Conservation (phyloP, 92 coral and sea anemone species). For the Chrysogorgia sp. region DNA sequence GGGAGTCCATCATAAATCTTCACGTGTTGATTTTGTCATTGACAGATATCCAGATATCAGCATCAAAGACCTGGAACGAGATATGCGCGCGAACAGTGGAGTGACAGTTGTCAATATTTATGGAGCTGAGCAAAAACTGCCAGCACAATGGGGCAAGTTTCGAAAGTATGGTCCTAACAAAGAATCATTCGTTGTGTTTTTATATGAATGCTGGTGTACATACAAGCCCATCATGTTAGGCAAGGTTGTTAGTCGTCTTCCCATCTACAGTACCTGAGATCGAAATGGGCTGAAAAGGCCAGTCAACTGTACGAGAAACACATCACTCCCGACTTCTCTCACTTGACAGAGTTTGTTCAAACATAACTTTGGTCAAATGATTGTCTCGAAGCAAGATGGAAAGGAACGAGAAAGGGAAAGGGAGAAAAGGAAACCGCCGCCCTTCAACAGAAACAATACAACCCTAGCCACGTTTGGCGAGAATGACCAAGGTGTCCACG, state of each 20-base stretch:
- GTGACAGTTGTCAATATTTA: conserved; percentile 1
- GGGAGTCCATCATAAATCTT: conserved; percentile 56
- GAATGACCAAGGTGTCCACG: not conserved
- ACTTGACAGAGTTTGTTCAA: conserved; percentile 43
- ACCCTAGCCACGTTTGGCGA: conserved; percentile 30
- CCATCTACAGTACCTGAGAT: conserved; percentile 41
- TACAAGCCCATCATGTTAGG: conserved; percentile 13
- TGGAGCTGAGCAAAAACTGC: conserved; percentile 27
- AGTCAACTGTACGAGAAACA: conserved; percentile 45
- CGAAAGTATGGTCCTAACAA: conserved; percentile 56
- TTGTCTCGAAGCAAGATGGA: conserved; percentile 10
- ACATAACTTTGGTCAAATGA: conserved; percentile 34
- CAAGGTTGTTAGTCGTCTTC: conserved; percentile 56
- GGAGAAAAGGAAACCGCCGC: conserved; percentile 3
- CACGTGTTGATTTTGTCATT: conserved; percentile 55
- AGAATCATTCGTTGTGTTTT: not conserved
- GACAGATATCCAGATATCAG: conserved; percentile 63
- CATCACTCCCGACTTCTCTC: conserved; percentile 37
- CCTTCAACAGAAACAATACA: conserved; percentile 27
- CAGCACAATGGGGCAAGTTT: conserved; percentile 68
- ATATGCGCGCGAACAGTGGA: conserved; percentile 58
- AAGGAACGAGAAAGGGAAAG: not conserved
- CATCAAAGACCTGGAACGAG: conserved; percentile 62
- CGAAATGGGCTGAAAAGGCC: conserved; percentile 66
- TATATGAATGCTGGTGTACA: conserved; percentile 7